These are phyloP conservation scores for Apolygus lucorum DNA, from an alignment of 1,140 invertebrate species.

Conservation along the genomic window DNA sequence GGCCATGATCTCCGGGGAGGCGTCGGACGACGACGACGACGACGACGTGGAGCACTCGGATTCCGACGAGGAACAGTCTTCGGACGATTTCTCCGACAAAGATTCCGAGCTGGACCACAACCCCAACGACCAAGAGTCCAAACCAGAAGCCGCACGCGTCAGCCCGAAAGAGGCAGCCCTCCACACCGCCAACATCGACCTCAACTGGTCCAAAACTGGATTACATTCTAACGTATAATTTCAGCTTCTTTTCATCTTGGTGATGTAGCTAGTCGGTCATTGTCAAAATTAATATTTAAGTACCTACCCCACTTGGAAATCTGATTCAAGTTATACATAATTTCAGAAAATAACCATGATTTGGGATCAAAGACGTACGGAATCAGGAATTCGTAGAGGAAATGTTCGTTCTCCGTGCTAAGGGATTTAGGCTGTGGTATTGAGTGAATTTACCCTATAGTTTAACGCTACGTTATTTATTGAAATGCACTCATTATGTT, in stretches of 20 bases:
- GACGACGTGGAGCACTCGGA: not conserved
- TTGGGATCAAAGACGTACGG: not conserved
- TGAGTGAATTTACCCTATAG: not conserved
- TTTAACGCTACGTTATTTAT: not conserved
- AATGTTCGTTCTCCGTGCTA: not conserved
- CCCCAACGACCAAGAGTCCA: too few relatives aligned
- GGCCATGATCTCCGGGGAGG: constrained; percentile 33
- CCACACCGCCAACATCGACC: not conserved
- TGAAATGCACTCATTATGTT: constrained; percentile 1
- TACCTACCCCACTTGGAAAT: not conserved
- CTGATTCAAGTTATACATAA: too few relatives aligned
- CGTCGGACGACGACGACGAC: constrained; percentile 30
- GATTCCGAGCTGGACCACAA: not conserved
- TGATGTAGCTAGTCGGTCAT: not conserved
- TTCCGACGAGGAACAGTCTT: not conserved
- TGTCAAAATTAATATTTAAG: not conserved
- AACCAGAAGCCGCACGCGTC: too few relatives aligned
- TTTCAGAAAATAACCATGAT: too few relatives aligned
- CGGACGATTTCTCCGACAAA: constrained; percentile 12
- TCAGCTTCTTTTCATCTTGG: not conserved
- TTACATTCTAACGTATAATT: not conserved
- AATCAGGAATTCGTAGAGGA: not conserved
- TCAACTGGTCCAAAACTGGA: not conserved
- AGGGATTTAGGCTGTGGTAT: constrained; percentile 12
- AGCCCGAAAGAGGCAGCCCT: too few relatives aligned